A percentile compares a stretch with the other conserved stretches of the same genome.
Evolutionary conservation across 2,888 invertebrate species (phyloP).

Genomic region (Pammene fasciana): DNA sequence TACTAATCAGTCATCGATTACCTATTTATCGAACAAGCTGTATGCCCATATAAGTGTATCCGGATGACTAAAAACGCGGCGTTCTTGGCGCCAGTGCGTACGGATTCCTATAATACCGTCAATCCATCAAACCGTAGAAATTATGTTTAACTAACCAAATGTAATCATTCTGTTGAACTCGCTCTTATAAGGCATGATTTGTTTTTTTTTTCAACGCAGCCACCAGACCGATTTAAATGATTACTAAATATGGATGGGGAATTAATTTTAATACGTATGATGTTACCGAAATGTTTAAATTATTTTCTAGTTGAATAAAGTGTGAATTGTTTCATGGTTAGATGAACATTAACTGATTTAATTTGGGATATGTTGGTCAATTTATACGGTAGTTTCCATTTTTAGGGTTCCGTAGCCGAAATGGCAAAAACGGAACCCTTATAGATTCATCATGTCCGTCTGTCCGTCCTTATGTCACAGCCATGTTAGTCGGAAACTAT

Average conservation of each 20-base stretch:
- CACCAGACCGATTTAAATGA: constrained; percentile 36
- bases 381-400: no score
- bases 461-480: no score
- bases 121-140: constrained; percentile 40
- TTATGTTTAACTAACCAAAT: constrained; percentile 35
- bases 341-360: not conserved
- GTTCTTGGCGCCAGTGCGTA: constrained; percentile 22
- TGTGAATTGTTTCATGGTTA: constrained; percentile 9
- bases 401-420: no score
- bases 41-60: constrained; percentile 10
- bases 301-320: constrained; percentile 9
- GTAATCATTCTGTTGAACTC: constrained; percentile 24
- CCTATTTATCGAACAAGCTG: constrained; percentile 3
- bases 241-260: constrained; percentile 30
- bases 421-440: no score
- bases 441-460: no score
- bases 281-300: constrained; percentile 25
- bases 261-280: constrained; percentile 21
- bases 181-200: constrained; percentile 25
- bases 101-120: constrained; percentile 27
- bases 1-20: not conserved
- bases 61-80: constrained; percentile 21
- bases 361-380: not conserved
- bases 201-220: constrained; percentile 14
- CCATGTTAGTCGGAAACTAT: no score